phyloP scores from a whole-genome alignment of 2,888 invertebrate genomes.

The Pyrocoelia pectoralis region DNA sequence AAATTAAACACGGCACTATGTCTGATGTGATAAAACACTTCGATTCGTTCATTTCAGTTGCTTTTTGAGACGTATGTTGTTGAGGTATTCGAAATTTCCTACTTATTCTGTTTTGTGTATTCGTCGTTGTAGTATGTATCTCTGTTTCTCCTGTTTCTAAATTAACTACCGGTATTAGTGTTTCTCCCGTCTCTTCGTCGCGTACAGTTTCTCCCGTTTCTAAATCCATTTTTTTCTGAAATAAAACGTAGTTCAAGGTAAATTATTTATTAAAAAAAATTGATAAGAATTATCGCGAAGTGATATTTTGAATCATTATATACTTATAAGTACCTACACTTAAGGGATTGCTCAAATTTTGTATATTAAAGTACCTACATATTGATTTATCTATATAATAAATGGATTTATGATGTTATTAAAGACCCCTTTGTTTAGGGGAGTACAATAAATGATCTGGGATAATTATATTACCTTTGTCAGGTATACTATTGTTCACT shows the following conservation, averaged over 20 bases:
- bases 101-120: conserved; percentile 6
- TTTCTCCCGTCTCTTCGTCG: conserved; percentile 66
- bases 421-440: no score
- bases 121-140: conserved; percentile 38
- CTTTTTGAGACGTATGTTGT: neutral
- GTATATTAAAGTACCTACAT: no score
- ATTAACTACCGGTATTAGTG: conserved; percentile 57
- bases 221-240: conserved; percentile 36
- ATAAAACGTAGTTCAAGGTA: neutral
- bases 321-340: no score
- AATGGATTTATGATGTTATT: no score
- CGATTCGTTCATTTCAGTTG: conserved; percentile 52
- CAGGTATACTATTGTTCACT: no score
- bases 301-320: no score
- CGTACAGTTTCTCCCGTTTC: conserved; percentile 49
- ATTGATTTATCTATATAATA: no score
- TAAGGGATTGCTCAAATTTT: no score
- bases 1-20: conserved; percentile 55
- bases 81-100: conserved; percentile 34
- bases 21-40: conserved; percentile 38
- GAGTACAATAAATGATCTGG: no score
- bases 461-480: no score
- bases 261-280: no score
- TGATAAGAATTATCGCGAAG: no score
- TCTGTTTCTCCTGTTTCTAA: conserved; percentile 65